A percentile compares a stretch with the other conserved stretches of the same genome.
These are phyloP conservation scores for Equus przewalskii DNA, from an alignment of 2,113 vertebrate species.

Conservation along the genomic window DNA sequence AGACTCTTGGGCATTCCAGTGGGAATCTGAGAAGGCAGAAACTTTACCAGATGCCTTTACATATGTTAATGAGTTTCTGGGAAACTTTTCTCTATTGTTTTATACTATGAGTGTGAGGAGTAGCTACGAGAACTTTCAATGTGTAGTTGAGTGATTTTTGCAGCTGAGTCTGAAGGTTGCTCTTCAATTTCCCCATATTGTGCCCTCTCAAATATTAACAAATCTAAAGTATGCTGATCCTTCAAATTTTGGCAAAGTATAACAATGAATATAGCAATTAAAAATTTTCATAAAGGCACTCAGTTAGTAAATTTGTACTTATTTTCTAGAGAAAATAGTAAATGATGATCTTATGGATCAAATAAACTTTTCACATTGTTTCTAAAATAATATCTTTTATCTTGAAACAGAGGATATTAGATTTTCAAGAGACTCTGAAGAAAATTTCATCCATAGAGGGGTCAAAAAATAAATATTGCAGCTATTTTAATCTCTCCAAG, in stretches of 20 bases:
- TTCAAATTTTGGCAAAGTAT: not conserved
- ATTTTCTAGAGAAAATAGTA: slow-evolving; percentile 41
- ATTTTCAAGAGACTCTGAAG: slow-evolving; percentile 23
- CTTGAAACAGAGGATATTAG: slow-evolving; percentile 24
- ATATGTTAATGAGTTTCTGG: not conserved
- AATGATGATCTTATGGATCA: not conserved
- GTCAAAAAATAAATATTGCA: slow-evolving; percentile 44
- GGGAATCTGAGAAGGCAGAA: slow-evolving; percentile 7
- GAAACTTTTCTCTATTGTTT: slow-evolving; percentile 39
- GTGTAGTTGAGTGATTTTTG: not conserved
- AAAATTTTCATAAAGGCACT: not conserved
- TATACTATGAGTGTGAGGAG: not conserved
- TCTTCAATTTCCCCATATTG: not conserved
- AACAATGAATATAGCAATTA: not conserved
- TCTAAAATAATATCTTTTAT: slow-evolving; percentile 27
- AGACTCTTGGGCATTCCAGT: not conserved
- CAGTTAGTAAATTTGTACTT: not conserved
- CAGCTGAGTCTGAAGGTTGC: not conserved
- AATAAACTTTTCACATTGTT: slow-evolving; percentile 22
- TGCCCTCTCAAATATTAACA: not conserved
- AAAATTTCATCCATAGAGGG: not conserved
- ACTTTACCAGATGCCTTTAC: not conserved
- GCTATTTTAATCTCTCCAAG: slow-evolving; percentile 45
- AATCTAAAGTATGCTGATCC: not conserved
- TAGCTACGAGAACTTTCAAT: not conserved